Conservation (phyloP, 1,140 invertebrate genomes). For the Drosophila parabipectinata region DNA sequence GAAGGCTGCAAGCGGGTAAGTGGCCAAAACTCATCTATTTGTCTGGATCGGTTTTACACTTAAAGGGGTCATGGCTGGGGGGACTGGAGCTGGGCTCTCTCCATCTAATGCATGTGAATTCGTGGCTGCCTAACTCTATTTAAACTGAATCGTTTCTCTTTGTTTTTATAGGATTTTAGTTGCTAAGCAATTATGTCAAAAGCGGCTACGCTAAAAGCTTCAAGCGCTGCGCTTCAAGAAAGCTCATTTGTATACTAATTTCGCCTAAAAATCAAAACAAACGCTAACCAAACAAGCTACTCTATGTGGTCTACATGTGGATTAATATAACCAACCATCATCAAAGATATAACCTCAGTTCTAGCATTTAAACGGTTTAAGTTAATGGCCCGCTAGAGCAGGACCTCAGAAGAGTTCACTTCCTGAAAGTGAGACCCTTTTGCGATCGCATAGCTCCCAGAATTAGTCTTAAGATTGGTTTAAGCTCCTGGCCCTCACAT, state of each 20-base stretch:
- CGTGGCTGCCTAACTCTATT: slow-evolving; percentile 62
- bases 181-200: slow-evolving; percentile 80
- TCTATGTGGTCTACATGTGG: slow-evolving; percentile 81
- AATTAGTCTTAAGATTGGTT: slow-evolving; percentile 25
- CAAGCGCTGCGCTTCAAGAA: slow-evolving; percentile 73
- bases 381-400: slow-evolving; percentile 23
- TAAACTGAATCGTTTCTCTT: slow-evolving; percentile 70
- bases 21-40: slow-evolving; percentile 20
- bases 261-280: slow-evolving; percentile 57
- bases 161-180: slow-evolving; percentile 84
- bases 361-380: slow-evolving; percentile 26
- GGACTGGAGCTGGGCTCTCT: slow-evolving; percentile 13
- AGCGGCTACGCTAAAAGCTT: slow-evolving; percentile 69
- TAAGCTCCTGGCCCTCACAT: slow-evolving; percentile 22
- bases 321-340: slow-evolving; percentile 65
- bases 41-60: slow-evolving; percentile 7
- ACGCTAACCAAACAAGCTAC: slow-evolving; percentile 75
- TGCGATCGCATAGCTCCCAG: slow-evolving; percentile 14
- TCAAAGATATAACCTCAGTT: slow-evolving; percentile 62
- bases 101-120: slow-evolving; percentile 46
- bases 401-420: background rate
- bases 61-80: background rate
- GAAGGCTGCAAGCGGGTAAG: slow-evolving; percentile 84
- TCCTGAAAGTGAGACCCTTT: background rate
- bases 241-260: slow-evolving; percentile 83